Evolutionary conservation across 2,113 vertebrate genomes (phyloP).

Genomic region (Lepus americanus): DNA sequence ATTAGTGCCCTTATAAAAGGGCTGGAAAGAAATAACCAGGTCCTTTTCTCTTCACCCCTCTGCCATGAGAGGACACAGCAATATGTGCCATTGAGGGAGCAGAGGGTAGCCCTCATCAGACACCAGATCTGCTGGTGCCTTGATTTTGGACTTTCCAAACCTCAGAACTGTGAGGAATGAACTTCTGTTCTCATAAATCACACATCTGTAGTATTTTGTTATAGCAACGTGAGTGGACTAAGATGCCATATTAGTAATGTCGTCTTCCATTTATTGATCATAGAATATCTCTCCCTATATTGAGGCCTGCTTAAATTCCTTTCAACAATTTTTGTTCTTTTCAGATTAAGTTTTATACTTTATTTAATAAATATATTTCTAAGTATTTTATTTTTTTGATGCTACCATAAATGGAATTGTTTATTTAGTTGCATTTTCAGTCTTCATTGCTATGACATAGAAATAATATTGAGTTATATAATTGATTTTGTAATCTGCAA

Average conservation of each 20-base stretch:
- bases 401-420: not conserved
- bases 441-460: not conserved
- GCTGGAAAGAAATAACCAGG: not conserved
- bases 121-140: no score
- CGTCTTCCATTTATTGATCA: not conserved
- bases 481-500: not conserved
- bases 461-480: not conserved
- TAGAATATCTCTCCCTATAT: not conserved
- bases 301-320: not conserved
- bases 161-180: no score
- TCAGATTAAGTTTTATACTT: not conserved
- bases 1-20: not conserved
- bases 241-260: not conserved
- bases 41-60: not conserved
- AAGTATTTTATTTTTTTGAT: not conserved
- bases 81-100: no score
- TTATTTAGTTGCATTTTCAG: not conserved
- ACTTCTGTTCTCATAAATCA: not conserved
- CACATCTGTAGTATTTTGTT: not conserved
- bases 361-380: not conserved
- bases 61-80: not conserved
- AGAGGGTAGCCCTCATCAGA: no score
- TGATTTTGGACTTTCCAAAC: no score
- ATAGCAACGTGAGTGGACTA: not conserved
- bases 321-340: constrained; percentile 12